phyloP scores from a whole-genome alignment of 2,797 vertebrate species.

The Dromococcyx pavoninus region DNA sequence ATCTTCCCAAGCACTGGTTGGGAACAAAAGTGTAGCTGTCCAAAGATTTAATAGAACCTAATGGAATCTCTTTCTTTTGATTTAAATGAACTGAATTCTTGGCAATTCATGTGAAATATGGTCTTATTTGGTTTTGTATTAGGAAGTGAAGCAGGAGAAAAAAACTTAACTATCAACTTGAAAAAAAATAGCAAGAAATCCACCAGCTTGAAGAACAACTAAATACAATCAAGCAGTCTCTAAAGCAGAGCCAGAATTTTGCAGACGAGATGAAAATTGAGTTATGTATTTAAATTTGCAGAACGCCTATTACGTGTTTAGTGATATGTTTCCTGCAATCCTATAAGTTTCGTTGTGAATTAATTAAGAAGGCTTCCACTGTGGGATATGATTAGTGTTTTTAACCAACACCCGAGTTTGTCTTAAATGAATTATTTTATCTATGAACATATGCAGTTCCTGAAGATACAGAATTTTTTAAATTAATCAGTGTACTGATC shows the following conservation, averaged over 20 bases:
- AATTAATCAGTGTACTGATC: neutral
- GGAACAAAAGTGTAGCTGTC: neutral
- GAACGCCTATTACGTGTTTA: neutral
- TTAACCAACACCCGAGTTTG: neutral
- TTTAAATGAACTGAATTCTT: neutral
- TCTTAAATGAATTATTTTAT: neutral
- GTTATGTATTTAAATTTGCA: neutral
- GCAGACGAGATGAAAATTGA: constrained; percentile 87
- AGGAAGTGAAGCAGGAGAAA: constrained; percentile 86
- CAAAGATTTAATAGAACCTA: neutral
- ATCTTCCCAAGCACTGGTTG: neutral
- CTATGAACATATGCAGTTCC: neutral
- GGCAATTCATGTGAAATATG: neutral
- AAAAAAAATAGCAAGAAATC: constrained; percentile 78
- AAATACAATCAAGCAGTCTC: constrained; percentile 72
- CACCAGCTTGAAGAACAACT: constrained; percentile 85
- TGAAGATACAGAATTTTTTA: neutral
- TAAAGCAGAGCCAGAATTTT: constrained; percentile 81
- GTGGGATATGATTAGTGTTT: neutral
- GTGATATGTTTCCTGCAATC: neutral
- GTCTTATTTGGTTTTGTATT: neutral
- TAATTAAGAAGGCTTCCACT: neutral
- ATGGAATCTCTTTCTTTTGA: neutral
- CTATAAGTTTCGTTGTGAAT: neutral
- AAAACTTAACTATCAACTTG: constrained; percentile 76